Percentiles rank a stretch among this genome's conserved stretches.
Evolutionary conservation across 2,113 vertebrate genomes (phyloP).

Genomic region (Picathartes gymnocephalus): DNA sequence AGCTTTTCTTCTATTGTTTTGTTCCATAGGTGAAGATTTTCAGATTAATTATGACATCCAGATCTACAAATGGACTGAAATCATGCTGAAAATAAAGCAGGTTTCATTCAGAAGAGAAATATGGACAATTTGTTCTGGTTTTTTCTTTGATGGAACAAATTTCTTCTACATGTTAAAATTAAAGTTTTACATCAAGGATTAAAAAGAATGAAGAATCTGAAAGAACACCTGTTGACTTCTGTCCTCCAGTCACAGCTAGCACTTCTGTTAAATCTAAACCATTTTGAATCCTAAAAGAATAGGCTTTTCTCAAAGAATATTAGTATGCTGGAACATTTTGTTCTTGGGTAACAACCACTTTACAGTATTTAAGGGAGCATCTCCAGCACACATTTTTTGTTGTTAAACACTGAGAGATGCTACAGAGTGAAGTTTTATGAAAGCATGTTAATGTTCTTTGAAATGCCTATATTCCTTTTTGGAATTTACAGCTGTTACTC

Average conservation of each 20-base stretch:
- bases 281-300: not conserved
- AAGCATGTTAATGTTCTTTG: not conserved
- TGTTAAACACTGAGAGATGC: not conserved
- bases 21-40: not conserved
- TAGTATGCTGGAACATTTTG: not conserved
- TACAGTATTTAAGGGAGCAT: not conserved
- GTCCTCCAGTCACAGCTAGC: not conserved
- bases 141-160: not conserved
- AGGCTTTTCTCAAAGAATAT: not conserved
- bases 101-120: not conserved
- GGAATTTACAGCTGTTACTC: not conserved
- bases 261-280: not conserved
- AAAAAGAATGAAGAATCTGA: not conserved
- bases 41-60: not conserved
- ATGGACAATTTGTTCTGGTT: not conserved
- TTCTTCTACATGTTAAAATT: not conserved
- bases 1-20: not conserved
- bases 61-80: not conserved
- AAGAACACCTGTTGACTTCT: not conserved
- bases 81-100: not conserved
- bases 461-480: not conserved
- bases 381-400: not conserved
- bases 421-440: not conserved
- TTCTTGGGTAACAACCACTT: not conserved
- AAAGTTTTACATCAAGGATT: not conserved